Conservation (phyloP, 2,797 vertebrate species). For the Eupleurogrammus muticus region DNA sequence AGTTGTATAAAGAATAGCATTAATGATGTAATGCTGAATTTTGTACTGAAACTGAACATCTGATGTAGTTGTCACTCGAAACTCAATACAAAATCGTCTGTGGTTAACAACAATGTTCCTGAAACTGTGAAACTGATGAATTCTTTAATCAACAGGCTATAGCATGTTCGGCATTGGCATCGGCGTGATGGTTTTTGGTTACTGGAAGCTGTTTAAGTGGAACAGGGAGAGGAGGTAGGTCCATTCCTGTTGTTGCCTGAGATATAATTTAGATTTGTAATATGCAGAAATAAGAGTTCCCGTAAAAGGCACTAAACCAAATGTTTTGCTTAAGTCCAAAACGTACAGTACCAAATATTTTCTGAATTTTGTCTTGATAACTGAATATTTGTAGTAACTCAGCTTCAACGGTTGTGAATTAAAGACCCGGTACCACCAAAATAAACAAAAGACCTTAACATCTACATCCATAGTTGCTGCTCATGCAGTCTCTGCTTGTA, state of each 20-base stretch:
- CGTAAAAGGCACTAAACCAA: too few relatives aligned
- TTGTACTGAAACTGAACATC: neutral
- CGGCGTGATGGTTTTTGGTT: slow-evolving; percentile 85
- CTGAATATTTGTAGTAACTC: too few relatives aligned
- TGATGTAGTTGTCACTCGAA: neutral
- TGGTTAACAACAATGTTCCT: neutral
- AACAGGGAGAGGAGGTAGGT: slow-evolving; percentile 90
- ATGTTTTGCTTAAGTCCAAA: too few relatives aligned
- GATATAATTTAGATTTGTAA: too few relatives aligned
- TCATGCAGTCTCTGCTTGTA: too few relatives aligned
- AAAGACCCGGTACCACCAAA: too few relatives aligned
- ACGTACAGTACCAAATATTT: too few relatives aligned
- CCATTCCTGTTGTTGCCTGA: neutral
- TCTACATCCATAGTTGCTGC: too few relatives aligned
- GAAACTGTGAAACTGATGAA: neutral
- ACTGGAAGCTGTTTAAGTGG: slow-evolving; percentile 88
- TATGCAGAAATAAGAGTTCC: too few relatives aligned
- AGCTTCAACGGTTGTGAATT: too few relatives aligned
- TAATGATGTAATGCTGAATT: neutral
- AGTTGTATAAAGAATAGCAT: neutral
- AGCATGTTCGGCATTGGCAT: slow-evolving; percentile 89
- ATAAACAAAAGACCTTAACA: too few relatives aligned
- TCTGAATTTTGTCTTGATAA: too few relatives aligned
- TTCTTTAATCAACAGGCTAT: slow-evolving; percentile 81
- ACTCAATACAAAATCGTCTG: neutral